A percentile compares a stretch with the other conserved stretches of the same genome.
These are phyloP conservation scores for Lasioglossum villosulum DNA, from an alignment of 2,888 invertebrate genomes.

Conservation along the genomic window DNA sequence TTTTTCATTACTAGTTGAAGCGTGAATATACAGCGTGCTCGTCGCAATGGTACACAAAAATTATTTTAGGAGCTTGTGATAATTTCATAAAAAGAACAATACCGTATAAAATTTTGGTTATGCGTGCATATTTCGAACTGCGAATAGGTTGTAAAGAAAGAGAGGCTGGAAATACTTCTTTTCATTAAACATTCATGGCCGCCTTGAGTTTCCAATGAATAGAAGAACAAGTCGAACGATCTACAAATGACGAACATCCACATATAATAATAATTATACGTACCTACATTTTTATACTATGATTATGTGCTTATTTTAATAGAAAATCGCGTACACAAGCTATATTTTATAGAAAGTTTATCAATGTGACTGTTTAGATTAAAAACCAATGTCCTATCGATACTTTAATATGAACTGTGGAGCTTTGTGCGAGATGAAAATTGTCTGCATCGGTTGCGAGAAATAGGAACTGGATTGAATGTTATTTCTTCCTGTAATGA, in stretches of 20 bases:
- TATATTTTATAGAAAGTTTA: no score
- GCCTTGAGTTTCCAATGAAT: background rate
- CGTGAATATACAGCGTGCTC: constrained; percentile 2
- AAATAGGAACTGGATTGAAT: no score
- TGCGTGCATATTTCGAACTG: background rate
- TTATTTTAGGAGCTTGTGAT: background rate
- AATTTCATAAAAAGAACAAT: background rate
- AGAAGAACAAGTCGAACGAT: background rate
- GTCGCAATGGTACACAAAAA: background rate
- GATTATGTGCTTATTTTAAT: background rate
- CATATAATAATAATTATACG: background rate
- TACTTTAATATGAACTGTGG: no score
- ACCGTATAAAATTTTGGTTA: background rate
- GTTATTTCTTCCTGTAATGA: no score
- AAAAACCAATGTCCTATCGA: no score
- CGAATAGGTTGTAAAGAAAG: background rate
- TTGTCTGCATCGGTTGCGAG: no score
- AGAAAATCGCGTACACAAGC: background rate
- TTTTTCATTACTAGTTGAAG: constrained; percentile 34
- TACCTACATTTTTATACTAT: background rate
- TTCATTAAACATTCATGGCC: background rate
- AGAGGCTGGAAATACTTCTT: background rate
- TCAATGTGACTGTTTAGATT: no score
- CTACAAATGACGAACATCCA: background rate
- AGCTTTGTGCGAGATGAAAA: no score